Evolutionary conservation across 2,113 vertebrate species (phyloP).

Genomic region (Cyphomyrus plagiostoma): DNA sequence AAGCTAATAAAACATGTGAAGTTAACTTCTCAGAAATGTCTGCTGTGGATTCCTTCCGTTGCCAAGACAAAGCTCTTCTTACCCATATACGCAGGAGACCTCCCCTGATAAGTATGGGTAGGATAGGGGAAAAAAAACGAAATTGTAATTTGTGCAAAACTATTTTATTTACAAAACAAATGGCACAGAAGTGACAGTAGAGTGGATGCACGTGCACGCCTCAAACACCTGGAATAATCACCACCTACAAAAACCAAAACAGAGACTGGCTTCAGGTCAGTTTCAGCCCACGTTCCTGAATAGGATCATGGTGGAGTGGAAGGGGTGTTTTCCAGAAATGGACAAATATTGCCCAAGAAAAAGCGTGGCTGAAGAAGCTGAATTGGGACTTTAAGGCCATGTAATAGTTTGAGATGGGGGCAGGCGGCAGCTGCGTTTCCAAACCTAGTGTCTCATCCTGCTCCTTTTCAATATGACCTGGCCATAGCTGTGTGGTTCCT

Average conservation of each 20-base stretch:
- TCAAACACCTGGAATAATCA: constrained; percentile 70
- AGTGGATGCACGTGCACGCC: constrained; percentile 83
- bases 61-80: not conserved
- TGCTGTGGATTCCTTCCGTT: not conserved
- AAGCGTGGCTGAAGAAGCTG: constrained; percentile 73
- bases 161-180: constrained; percentile 96
- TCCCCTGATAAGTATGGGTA: not conserved
- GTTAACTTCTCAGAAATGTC: not conserved
- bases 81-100: not conserved
- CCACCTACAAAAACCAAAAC: constrained; percentile 60
- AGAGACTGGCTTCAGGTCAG: constrained; percentile 65
- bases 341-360: constrained; percentile 90
- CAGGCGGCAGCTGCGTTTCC: constrained; percentile 62
- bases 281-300: constrained; percentile 60
- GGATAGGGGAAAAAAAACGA: not conserved
- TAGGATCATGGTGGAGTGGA: constrained; percentile 59
- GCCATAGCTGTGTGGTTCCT: constrained; percentile 55
- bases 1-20: not conserved
- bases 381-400: constrained; percentile 86
- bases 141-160: constrained; percentile 85
- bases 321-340: constrained; percentile 60
- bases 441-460: constrained; percentile 68
- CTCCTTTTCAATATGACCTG: constrained; percentile 53
- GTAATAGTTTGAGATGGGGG: constrained; percentile 53
- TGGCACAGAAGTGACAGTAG: constrained; percentile 87